Percentiles rank a stretch among this genome's conserved stretches.
Evolutionary conservation across 2,113 vertebrate genomes (phyloP).

Genomic region (Leptocoma aspasia): DNA sequence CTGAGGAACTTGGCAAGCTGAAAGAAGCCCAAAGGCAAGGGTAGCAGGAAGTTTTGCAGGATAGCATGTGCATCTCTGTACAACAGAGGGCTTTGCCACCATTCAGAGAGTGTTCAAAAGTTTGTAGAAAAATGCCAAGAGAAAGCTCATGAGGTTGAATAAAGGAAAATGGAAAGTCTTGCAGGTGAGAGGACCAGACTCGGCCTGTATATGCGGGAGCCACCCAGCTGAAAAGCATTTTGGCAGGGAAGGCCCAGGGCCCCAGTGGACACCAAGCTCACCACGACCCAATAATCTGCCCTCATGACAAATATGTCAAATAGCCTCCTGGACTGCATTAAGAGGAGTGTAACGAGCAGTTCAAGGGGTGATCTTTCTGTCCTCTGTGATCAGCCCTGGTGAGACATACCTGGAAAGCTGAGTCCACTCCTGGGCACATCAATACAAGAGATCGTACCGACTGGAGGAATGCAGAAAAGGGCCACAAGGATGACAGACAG

Average conservation of each 20-base stretch:
- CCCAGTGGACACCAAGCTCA: not conserved
- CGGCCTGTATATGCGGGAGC: too few relatives aligned
- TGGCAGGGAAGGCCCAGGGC: not conserved
- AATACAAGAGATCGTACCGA: not conserved
- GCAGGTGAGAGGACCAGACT: not conserved
- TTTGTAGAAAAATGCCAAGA: not conserved
- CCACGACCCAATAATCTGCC: not conserved
- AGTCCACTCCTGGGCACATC: not conserved
- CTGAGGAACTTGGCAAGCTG: not conserved
- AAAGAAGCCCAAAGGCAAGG: not conserved
- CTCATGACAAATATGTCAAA: not conserved
- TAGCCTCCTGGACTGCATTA: not conserved
- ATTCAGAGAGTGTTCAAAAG: rapidly evolving
- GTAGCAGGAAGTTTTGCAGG: not conserved
- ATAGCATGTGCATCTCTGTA: not conserved
- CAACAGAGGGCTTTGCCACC: not conserved
- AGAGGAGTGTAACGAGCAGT: not conserved
- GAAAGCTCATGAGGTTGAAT: not conserved
- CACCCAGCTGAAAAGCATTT: not conserved
- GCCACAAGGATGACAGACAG: not conserved
- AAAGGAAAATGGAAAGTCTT: not conserved
- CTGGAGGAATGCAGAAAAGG: not conserved
- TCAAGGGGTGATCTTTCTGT: not conserved
- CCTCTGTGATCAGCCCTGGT: not conserved
- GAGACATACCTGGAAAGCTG: not conserved